Conservation (phyloP, 2,113 vertebrate genomes). For the Argyrosomus japonicus region DNA sequence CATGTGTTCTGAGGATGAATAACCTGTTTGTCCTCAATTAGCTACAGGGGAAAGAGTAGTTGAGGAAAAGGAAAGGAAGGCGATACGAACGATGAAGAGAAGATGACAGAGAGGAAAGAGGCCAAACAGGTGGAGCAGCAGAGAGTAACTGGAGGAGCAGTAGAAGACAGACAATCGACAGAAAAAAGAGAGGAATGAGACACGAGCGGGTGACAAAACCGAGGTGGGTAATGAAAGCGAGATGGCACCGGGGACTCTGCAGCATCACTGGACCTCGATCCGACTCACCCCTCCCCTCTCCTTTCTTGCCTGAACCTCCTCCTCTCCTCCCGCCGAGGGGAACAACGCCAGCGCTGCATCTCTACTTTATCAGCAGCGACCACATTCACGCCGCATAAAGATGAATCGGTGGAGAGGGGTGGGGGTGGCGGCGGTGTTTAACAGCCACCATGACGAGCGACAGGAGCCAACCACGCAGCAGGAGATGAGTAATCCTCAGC, state of each 20-base stretch:
- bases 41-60: neutral
- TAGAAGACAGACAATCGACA: neutral
- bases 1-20: neutral
- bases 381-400: slow-evolving; percentile 48
- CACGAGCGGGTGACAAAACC: neutral
- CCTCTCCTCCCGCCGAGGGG: neutral
- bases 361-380: slow-evolving; percentile 54
- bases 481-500: slow-evolving; percentile 57
- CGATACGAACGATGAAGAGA: neutral
- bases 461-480: slow-evolving; percentile 14
- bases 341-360: slow-evolving; percentile 11
- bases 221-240: slow-evolving; percentile 21
- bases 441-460: neutral
- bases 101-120: neutral
- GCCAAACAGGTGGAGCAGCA: neutral
- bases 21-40: neutral
- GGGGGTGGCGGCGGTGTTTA: neutral
- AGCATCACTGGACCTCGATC: neutral
- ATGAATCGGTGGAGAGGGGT: slow-evolving; percentile 31
- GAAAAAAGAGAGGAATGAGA: neutral
- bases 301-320: neutral
- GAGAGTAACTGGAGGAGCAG: neutral
- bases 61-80: slow-evolving; percentile 2
- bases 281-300: too few species aligned
- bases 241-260: neutral